Percentiles rank a stretch among this genome's conserved stretches.
Evolutionary conservation across 2,797 vertebrate species (phyloP).

Genomic region (Hybognathus amarus): DNA sequence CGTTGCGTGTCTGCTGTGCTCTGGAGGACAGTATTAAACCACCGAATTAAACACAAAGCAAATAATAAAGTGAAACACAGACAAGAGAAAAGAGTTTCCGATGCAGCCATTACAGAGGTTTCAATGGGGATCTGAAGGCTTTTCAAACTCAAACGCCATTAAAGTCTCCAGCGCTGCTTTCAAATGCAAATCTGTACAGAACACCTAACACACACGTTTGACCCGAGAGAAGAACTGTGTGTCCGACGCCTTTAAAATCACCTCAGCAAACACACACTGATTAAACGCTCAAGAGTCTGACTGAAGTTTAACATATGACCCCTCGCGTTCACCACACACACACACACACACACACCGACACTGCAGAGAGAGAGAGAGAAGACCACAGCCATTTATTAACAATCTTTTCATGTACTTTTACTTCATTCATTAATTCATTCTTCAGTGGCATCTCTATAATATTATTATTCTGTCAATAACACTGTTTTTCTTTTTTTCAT

Average conservation of each 20-base stretch:
- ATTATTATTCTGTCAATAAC: neutral
- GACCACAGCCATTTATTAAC: no score
- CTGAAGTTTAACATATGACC: neutral
- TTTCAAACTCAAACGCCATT: slow-evolving; percentile 15
- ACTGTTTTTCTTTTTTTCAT: no score
- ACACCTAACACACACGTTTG: neutral
- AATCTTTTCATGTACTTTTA: neutral
- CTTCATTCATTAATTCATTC: neutral
- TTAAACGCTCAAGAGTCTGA: neutral
- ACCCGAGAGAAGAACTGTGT: neutral
- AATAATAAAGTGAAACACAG: slow-evolving; percentile 13
- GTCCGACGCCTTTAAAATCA: neutral
- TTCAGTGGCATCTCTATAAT: neutral
- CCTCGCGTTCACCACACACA: neutral
- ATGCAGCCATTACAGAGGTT: slow-evolving; percentile 34
- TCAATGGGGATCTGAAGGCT: slow-evolving; percentile 38
- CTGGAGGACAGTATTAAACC: slow-evolving; percentile 29
- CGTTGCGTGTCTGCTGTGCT: slow-evolving; percentile 1
- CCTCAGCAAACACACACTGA: neutral
- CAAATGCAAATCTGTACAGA: slow-evolving; percentile 30
- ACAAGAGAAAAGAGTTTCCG: slow-evolving; percentile 13
- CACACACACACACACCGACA: neutral
- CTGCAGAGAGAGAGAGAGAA: neutral
- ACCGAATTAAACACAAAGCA: slow-evolving; percentile 5
- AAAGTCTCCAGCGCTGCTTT: slow-evolving; percentile 15